A percentile compares a stretch with the other conserved stretches of the same genome.
Conservation (phyloP, 2,113 vertebrate genomes). For the Oenanthe oenanthe region DNA sequence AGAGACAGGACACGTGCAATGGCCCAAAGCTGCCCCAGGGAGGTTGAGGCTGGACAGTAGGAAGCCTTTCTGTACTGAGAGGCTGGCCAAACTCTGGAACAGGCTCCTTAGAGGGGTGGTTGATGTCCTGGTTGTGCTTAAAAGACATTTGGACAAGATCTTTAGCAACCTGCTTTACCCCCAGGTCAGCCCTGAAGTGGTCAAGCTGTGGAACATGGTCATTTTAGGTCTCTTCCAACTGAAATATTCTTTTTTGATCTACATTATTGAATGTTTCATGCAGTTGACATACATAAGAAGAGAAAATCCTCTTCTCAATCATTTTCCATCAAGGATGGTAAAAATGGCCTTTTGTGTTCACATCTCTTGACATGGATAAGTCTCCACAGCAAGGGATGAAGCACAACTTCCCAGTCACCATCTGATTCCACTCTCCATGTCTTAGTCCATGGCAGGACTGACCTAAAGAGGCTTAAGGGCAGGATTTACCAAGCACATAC, state of each 20-base stretch:
- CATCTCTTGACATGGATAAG: background rate
- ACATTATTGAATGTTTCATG: background rate
- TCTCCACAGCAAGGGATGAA: background rate
- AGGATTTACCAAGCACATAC: background rate
- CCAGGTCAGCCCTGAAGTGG: background rate
- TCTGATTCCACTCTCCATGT: background rate
- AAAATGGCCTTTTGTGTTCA: background rate
- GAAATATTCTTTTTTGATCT: background rate
- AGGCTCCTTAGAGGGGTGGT: background rate
- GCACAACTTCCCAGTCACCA: background rate
- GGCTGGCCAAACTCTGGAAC: background rate
- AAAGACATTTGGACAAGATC: background rate
- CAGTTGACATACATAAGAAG: background rate
- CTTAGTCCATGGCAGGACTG: background rate
- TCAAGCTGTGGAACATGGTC: background rate
- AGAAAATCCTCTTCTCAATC: background rate
- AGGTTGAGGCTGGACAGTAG: background rate
- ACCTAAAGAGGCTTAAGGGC: background rate
- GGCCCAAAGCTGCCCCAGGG: background rate
- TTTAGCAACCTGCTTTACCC: background rate
- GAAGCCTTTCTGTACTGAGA: background rate
- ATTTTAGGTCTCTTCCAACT: background rate
- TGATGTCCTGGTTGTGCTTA: background rate
- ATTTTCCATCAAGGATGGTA: background rate
- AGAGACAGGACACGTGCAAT: accelerated